Evolutionary conservation across 2,888 invertebrate genomes (phyloP).

Genomic region (Parnassius apollo): DNA sequence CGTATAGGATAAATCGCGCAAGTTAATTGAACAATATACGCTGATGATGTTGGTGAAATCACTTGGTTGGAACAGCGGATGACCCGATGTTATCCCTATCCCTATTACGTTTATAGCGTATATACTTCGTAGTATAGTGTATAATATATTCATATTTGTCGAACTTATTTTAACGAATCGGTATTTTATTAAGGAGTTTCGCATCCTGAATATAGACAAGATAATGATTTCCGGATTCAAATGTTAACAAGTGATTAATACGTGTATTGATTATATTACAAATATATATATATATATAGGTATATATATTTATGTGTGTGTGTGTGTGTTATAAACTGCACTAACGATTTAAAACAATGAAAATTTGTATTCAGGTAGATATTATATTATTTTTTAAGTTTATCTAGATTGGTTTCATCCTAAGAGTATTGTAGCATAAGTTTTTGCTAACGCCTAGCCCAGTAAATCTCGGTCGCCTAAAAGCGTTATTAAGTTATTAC

Average conservation of each 20-base stretch:
- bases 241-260: conserved; percentile 31
- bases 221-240: conserved; percentile 31
- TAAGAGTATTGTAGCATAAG: too few species aligned
- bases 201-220: conserved; percentile 30
- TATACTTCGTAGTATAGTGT: neutral
- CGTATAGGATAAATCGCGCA: conserved; percentile 37
- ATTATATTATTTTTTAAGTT: too few species aligned
- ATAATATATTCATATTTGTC: conserved; percentile 14
- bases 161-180: conserved; percentile 17
- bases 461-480: too few species aligned
- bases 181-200: conserved; percentile 27
- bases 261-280: conserved; percentile 30
- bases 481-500: too few species aligned
- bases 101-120: conserved; percentile 13
- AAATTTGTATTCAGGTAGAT: too few species aligned
- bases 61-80: conserved; percentile 20
- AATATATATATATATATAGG: too few species aligned
- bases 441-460: too few species aligned
- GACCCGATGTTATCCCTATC: conserved; percentile 14
- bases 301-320: too few species aligned
- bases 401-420: too few species aligned
- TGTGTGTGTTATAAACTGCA: too few species aligned
- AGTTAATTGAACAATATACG: conserved; percentile 34
- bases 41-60: conserved; percentile 13
- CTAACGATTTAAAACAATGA: too few species aligned